Conservation (phyloP, 1,140 invertebrate species). For the Pseudobourletiella spinata region DNA sequence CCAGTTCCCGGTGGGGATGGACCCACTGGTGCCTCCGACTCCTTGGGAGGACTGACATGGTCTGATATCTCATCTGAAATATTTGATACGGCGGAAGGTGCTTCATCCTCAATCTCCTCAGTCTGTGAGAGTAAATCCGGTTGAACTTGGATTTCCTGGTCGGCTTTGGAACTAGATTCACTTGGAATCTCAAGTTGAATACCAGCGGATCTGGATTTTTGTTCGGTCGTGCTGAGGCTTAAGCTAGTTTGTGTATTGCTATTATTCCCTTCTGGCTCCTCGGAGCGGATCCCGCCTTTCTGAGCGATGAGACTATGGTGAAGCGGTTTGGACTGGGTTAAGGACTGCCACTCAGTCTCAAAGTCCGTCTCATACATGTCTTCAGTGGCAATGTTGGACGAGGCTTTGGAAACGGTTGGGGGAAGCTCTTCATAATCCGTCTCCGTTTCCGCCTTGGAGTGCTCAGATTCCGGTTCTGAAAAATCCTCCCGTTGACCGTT, state of each 20-base stretch:
- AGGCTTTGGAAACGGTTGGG: background rate
- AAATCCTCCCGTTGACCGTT: background rate
- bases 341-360: background rate
- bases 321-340: too few relatives aligned
- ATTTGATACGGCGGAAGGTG: too few relatives aligned
- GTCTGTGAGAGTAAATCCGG: too few relatives aligned
- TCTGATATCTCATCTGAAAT: too few relatives aligned
- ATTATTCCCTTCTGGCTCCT: background rate
- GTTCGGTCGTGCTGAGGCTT: background rate
- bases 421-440: background rate
- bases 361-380: conserved; percentile 5
- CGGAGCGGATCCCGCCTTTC: too few relatives aligned
- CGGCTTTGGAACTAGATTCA: background rate
- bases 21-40: too few relatives aligned
- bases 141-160: background rate
- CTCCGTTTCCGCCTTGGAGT: too few relatives aligned
- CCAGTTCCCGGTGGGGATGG: too few relatives aligned
- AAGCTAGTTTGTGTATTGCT: background rate
- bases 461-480: too few relatives aligned
- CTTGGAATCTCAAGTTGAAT: background rate
- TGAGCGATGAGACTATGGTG: too few relatives aligned
- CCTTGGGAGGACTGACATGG: too few relatives aligned
- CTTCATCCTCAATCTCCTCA: too few relatives aligned
- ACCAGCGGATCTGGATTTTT: background rate
- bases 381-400: background rate